A percentile compares a stretch with the other conserved stretches of the same genome.
Conservation (phyloP, 2,113 vertebrate genomes). For the Hippocampus mohnikei region DNA sequence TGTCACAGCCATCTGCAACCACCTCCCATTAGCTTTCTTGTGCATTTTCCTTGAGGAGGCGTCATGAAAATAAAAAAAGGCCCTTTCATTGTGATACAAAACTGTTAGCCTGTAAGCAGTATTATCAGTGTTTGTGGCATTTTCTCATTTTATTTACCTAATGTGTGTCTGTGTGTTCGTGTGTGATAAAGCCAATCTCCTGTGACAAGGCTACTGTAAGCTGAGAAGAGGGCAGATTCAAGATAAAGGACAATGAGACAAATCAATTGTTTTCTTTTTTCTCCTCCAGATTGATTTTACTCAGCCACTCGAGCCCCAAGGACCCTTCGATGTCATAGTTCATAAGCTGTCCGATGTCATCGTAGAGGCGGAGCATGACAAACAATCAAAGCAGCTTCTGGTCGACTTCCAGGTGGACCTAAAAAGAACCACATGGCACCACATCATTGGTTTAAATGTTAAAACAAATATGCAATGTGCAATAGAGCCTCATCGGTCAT, state of each 20-base stretch:
- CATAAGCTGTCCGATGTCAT: conserved; percentile 77
- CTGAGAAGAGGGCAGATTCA: background rate
- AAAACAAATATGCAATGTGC: background rate
- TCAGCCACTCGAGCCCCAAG: conserved; percentile 64
- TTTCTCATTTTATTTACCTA: background rate
- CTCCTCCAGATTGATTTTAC: conserved; percentile 65
- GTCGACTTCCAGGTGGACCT: conserved; percentile 65
- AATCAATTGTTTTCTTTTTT: background rate
- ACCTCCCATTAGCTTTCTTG: conserved; percentile 7
- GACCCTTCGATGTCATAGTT: conserved; percentile 72
- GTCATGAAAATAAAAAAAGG: background rate
- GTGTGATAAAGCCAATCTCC: background rate
- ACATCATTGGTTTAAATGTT: background rate
- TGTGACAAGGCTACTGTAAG: background rate
- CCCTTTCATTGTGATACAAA: background rate
- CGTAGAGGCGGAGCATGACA: conserved; percentile 69
- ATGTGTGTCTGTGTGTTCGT: background rate
- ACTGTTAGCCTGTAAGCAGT: background rate
- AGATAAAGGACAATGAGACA: background rate
- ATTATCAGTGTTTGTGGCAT: background rate
- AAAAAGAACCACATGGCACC: background rate
- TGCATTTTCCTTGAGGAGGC: background rate
- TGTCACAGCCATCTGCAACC: conserved; percentile 61
- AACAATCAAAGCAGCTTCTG: conserved; percentile 65
- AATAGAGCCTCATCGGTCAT: background rate